phyloP scores from a whole-genome alignment of 2,888 invertebrate species.

The Parnassius glacialis region DNA sequence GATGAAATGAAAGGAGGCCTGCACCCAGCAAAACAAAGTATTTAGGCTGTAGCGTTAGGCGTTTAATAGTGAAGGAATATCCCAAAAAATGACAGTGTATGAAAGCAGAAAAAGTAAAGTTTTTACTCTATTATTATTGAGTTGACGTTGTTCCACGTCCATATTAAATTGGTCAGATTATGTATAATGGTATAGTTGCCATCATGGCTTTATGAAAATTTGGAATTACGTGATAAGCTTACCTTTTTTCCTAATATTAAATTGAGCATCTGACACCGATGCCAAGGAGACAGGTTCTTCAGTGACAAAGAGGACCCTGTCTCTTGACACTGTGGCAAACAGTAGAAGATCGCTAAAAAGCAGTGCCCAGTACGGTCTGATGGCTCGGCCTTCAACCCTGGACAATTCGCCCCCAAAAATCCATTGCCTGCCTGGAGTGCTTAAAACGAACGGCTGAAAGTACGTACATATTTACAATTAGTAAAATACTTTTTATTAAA shows the following conservation, averaged over 20 bases:
- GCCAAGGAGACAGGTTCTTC: conserved; percentile 91
- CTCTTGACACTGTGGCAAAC: conserved; percentile 92
- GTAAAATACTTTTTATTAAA: too few relatives aligned
- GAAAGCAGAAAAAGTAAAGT: too few relatives aligned
- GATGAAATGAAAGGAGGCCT: too few relatives aligned
- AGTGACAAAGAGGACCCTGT: conserved; percentile 92
- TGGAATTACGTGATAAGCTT: conserved; percentile 25
- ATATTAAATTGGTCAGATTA: too few relatives aligned
- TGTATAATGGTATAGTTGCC: too few relatives aligned
- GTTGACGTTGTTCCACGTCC: too few relatives aligned
- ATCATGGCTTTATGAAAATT: too few relatives aligned
- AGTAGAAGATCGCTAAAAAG: conserved; percentile 91
- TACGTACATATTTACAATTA: background rate
- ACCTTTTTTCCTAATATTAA: conserved; percentile 93
- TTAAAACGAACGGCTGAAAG: conserved; percentile 88
- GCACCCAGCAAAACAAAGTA: too few relatives aligned
- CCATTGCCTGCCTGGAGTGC: conserved; percentile 92
- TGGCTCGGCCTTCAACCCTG: conserved; percentile 89
- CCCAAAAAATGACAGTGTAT: too few relatives aligned
- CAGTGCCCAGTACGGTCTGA: conserved; percentile 92
- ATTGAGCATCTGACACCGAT: conserved; percentile 90
- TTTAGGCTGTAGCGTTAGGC: too few relatives aligned
- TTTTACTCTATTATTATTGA: too few relatives aligned
- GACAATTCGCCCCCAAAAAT: conserved; percentile 93
- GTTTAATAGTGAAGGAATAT: too few relatives aligned